A percentile compares a stretch with the other conserved stretches of the same genome.
Evolutionary conservation across 2,888 invertebrate species (phyloP).

Genomic region (Nomada ruficornis): DNA sequence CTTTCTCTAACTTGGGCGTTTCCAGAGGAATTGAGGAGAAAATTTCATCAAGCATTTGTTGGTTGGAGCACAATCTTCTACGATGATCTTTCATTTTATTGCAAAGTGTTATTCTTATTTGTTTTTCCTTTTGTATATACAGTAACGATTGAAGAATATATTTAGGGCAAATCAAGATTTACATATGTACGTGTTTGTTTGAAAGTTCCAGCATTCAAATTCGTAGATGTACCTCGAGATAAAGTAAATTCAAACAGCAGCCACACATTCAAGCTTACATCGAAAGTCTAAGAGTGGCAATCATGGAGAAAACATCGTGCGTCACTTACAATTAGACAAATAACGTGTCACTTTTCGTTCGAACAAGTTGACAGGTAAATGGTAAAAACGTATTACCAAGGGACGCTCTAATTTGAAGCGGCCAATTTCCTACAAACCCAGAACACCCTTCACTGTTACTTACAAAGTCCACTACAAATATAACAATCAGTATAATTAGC

Average conservation of each 20-base stretch:
- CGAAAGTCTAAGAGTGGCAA: constrained; percentile 11
- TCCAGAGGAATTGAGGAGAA: constrained; percentile 37
- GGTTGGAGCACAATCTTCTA: background rate
- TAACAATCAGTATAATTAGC: too few relatives aligned
- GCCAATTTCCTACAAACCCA: background rate
- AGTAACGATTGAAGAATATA: background rate
- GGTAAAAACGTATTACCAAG: background rate
- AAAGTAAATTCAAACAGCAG: too few relatives aligned
- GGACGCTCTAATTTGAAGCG: constrained; percentile 3
- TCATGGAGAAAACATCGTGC: constrained; percentile 18
- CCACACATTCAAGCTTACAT: background rate
- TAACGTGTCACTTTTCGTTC: constrained; percentile 7
- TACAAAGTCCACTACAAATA: too few relatives aligned
- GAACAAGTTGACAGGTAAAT: background rate
- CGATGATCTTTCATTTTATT: constrained; percentile 16
- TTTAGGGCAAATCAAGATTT: background rate
- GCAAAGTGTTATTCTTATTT: background rate
- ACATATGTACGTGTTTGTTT: background rate
- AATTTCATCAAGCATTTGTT: constrained; percentile 41
- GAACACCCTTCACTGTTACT: too few relatives aligned
- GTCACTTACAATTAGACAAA: constrained; percentile 10
- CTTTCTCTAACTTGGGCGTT: background rate
- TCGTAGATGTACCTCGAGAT: background rate
- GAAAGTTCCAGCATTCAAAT: background rate
- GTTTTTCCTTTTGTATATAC: background rate